Base-by-base conservation (phyloP, 1,140 invertebrate species). In the Tribolium castaneum region DNA sequence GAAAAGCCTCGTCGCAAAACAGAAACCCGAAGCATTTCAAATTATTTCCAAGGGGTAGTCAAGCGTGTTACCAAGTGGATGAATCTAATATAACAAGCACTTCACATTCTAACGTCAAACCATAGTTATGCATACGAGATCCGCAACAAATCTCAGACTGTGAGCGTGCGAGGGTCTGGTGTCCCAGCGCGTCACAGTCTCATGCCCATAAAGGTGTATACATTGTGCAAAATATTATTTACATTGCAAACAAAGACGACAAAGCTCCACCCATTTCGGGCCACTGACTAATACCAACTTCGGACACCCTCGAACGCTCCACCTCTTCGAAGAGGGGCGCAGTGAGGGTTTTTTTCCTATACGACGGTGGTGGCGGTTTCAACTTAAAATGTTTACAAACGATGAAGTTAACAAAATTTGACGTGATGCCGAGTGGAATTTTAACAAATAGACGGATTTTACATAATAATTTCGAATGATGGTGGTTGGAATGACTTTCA, bases 211-310 rank as follows among this genome's bases (percentile, higher is more conserved):
- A 85, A 85, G 84, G 83, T 86, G 85, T 86, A 81, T 86, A 86
- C 82, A 86, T 85, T 86, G 84, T 86, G 81, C 82, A 83, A 82
- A 86, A 86, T 86, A 86, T 86, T 86, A 86, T 86, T 86, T 86
- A 86, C 85, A 81, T 86, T 85, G 78, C 85, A 83, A 83, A 86
- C 84, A 84, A 85, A 84, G 83, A 83, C 80, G 80, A 78, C 62
- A 51, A 77, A 82, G 79, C 84, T 83, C 84, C 84, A 73, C 85
- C 85, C 82, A 80, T 77, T 84, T 81, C 83, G 81, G 82, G 85
- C 84, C 84, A 85, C 78, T 84, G 83, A 80, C 84, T 86, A 85
- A 84, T 85, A 78, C 84, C 82, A 85, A 86, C 82, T 84, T 81
- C 59, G 75, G 73, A 75, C 35, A 49, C 78, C 83, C 73, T 77